These are phyloP conservation scores for Eucera pruinosa DNA, from an alignment of 2,888 invertebrate genomes.

Conservation along the genomic window DNA sequence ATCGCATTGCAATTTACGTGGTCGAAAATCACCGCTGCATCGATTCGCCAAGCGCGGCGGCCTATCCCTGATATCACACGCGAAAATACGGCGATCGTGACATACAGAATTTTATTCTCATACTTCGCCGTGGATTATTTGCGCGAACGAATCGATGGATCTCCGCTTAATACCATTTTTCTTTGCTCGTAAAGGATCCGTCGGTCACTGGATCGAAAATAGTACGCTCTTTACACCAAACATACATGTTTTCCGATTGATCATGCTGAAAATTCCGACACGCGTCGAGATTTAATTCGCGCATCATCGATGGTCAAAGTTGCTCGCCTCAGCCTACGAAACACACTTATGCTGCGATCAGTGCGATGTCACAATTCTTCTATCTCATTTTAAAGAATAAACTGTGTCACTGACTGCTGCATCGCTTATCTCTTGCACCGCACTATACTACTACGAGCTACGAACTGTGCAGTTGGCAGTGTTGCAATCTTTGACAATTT, in stretches of 20 bases:
- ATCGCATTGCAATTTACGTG: neutral
- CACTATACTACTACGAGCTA: too few species aligned
- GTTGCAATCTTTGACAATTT: too few species aligned
- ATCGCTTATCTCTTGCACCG: too few species aligned
- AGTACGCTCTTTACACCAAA: constrained; percentile 28
- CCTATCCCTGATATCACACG: constrained; percentile 14
- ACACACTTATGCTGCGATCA: constrained; percentile 9
- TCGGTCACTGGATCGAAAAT: constrained; percentile 38
- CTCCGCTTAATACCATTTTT: constrained; percentile 11
- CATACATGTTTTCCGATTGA: constrained; percentile 27
- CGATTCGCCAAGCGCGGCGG: neutral
- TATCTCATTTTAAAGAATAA: too few species aligned
- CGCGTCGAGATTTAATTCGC: constrained; percentile 16
- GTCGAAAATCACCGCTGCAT: constrained; percentile 28
- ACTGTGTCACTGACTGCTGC: too few species aligned
- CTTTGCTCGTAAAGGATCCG: constrained; percentile 13
- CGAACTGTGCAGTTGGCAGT: too few species aligned
- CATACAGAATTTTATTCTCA: constrained; percentile 13
- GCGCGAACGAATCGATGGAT: neutral
- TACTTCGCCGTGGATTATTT: constrained; percentile 21
- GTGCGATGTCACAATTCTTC: too few species aligned
- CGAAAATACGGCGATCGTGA: constrained; percentile 6
- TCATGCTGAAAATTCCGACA: constrained; percentile 26
- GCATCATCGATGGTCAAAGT: constrained; percentile 33
- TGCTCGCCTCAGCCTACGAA: neutral